Conservation (phyloP, 2,888 invertebrate genomes). For the Branchellion lobata region DNA sequence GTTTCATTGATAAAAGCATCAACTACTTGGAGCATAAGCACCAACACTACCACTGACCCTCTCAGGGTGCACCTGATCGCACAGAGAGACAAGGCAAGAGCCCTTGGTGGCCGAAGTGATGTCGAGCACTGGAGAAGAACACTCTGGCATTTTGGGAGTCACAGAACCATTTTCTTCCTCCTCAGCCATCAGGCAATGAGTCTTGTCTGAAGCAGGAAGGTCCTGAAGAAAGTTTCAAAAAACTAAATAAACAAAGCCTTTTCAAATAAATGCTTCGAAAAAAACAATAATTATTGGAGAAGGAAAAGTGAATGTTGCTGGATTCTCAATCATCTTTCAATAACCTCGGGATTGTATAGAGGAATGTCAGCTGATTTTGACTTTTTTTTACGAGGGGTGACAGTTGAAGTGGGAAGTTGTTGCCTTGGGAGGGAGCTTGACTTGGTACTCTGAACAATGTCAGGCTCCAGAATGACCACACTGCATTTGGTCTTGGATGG, state of each 20-base stretch:
- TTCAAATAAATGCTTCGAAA: too few species aligned
- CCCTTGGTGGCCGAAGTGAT: constrained; percentile 70
- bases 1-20: too few species aligned
- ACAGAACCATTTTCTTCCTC: constrained; percentile 24
- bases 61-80: constrained; percentile 62
- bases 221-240: not conserved
- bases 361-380: constrained; percentile 56
- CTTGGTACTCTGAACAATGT: constrained; percentile 52
- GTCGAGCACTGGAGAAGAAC: constrained; percentile 76
- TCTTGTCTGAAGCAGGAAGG: not conserved
- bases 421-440: constrained; percentile 40
- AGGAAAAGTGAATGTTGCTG: too few species aligned
- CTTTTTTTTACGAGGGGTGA: constrained; percentile 57
- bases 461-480: constrained; percentile 48
- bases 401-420: constrained; percentile 55
- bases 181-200: not conserved
- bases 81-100: constrained; percentile 68
- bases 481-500: constrained; percentile 6
- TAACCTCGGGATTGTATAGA: not conserved
- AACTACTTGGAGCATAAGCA: too few species aligned
- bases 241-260: not conserved
- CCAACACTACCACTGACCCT: constrained; percentile 3
- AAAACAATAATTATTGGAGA: too few species aligned
- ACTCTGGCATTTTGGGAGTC: constrained; percentile 69
- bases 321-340: too few species aligned